Percentiles rank a stretch among this genome's conserved stretches.
Conservation (phyloP, 2,113 vertebrate species). For the Accipiter virgatus region DNA sequence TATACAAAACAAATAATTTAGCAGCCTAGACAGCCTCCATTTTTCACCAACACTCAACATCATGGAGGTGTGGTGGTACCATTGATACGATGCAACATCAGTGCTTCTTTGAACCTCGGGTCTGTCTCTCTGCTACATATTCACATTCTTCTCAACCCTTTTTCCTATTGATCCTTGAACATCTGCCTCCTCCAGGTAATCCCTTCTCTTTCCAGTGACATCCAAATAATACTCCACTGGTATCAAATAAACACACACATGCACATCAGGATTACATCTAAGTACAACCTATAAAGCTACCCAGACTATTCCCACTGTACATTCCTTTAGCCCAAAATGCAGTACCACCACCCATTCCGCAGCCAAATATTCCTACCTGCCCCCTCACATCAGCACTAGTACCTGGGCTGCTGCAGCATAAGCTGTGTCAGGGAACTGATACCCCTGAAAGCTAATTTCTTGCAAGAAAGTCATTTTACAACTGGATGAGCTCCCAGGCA, state of each 20-base stretch:
- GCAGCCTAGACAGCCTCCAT: background rate
- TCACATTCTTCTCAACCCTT: background rate
- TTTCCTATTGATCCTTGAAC: background rate
- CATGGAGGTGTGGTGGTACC: fast-evolving
- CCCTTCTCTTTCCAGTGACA: background rate
- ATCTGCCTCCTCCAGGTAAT: background rate
- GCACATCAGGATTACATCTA: background rate
- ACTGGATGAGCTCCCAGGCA: background rate
- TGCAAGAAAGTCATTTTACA: background rate
- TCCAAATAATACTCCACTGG: background rate
- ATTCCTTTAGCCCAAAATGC: background rate
- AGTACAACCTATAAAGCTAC: background rate
- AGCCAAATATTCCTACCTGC: background rate
- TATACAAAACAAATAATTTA: background rate
- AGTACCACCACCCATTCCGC: background rate
- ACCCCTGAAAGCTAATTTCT: background rate
- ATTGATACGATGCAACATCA: fast-evolving
- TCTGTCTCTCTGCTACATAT: background rate
- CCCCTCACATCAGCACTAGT: background rate
- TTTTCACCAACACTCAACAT: background rate
- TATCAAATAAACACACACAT: background rate
- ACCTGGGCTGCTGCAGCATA: background rate
- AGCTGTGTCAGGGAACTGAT: background rate
- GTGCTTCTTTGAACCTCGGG: background rate
- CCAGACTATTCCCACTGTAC: background rate